Percentiles rank a stretch among this genome's conserved stretches.
phyloP scores from a whole-genome alignment of 2,888 invertebrate genomes.

The Agapostemon virescens region DNA sequence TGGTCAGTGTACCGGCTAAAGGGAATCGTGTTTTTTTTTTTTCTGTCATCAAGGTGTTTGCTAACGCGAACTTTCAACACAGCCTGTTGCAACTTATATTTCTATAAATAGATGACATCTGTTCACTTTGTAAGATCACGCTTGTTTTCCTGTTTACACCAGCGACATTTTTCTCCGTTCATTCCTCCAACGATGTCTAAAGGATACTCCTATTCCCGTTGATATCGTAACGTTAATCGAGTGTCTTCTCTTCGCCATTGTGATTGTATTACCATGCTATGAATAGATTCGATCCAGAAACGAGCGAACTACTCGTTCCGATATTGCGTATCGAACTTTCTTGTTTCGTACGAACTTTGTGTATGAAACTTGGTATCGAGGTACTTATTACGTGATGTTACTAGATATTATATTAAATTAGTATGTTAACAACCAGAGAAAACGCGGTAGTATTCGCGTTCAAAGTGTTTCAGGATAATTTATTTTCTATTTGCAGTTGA shows the following conservation, averaged over 20 bases:
- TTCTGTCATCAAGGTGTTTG: not conserved
- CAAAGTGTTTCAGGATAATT: too few species aligned
- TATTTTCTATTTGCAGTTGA: too few species aligned
- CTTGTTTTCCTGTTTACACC: not conserved
- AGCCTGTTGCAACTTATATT: not conserved
- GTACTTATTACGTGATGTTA: too few species aligned
- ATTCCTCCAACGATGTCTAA: not conserved
- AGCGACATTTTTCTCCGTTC: not conserved
- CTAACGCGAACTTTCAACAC: not conserved
- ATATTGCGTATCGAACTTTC: not conserved
- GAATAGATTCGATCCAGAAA: not conserved
- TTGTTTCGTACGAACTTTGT: slow-evolving; percentile 34
- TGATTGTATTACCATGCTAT: not conserved
- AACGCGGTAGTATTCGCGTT: too few species aligned
- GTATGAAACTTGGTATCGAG: too few species aligned
- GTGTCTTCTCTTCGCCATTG: not conserved
- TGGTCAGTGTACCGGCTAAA: not conserved
- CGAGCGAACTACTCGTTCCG: not conserved
- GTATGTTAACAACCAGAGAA: too few species aligned
- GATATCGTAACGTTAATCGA: not conserved
- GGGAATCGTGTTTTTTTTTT: not conserved
- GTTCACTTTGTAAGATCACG: not conserved
- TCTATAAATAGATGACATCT: not conserved
- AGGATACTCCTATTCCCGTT: not conserved
- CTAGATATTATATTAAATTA: too few species aligned